These are phyloP conservation scores for Heteromormyrus szaboi DNA, from an alignment of 2,797 vertebrate species.

Conservation along the genomic window DNA sequence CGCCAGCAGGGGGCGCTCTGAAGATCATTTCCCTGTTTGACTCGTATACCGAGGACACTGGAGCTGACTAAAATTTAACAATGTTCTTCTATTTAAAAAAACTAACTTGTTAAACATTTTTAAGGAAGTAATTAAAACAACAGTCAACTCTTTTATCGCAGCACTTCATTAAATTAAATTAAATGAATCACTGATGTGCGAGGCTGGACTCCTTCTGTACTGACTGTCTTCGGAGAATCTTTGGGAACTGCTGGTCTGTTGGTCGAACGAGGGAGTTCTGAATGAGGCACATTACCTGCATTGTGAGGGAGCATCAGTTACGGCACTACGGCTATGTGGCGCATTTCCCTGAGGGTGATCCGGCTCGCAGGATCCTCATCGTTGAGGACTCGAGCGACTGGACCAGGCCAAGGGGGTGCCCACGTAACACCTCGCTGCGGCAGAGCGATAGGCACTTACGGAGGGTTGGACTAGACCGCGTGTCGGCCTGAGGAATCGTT, in stretches of 20 bases:
- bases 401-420: too few relatives aligned
- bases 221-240: not conserved
- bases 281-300: not conserved
- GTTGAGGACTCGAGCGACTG: too few relatives aligned
- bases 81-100: not conserved
- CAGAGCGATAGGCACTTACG: not conserved
- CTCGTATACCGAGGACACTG: not conserved
- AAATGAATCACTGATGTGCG: not conserved
- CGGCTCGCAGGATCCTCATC: too few relatives aligned
- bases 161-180: not conserved
- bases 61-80: not conserved
- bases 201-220: not conserved
- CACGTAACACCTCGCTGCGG: not conserved
- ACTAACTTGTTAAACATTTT: not conserved
- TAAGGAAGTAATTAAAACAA: not conserved
- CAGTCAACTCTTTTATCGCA: not conserved
- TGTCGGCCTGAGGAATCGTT: not conserved
- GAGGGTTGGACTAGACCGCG: not conserved
- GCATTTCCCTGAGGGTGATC: not conserved
- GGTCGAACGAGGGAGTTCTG: not conserved
- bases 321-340: not conserved
- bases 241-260: not conserved
- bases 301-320: not conserved
- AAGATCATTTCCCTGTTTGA: not conserved
- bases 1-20: not conserved